These are phyloP conservation scores for Aphelenchoides fujianensis DNA, from an alignment of 1,140 invertebrate species.

Conservation along the genomic window DNA sequence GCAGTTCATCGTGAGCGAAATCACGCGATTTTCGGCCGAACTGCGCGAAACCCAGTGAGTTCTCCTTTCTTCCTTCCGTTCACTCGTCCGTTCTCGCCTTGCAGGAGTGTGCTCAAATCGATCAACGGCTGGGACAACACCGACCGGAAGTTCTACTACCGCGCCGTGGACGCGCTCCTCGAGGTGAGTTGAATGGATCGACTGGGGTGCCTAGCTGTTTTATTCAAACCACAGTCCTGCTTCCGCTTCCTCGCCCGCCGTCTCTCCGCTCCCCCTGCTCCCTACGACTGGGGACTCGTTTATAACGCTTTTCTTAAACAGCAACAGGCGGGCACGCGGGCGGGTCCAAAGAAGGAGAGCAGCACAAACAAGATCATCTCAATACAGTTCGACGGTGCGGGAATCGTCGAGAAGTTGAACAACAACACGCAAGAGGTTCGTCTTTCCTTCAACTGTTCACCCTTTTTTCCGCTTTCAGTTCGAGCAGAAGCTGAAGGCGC, in stretches of 20 bases:
- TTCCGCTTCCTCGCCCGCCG: too few relatives aligned
- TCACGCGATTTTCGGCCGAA: slow-evolving; percentile 1
- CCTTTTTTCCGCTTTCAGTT: slow-evolving; percentile 6
- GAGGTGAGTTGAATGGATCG: too few relatives aligned
- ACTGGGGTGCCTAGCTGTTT: too few relatives aligned
- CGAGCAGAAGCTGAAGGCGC: slow-evolving; percentile 8
- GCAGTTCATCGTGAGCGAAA: slow-evolving; percentile 1
- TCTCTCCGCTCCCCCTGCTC: too few relatives aligned
- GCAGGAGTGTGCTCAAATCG: slow-evolving; percentile 14
- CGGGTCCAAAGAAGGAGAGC: too few relatives aligned
- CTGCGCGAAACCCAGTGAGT: slow-evolving; percentile 11
- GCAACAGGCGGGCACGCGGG: too few relatives aligned
- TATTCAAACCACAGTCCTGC: too few relatives aligned
- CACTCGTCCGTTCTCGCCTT: neutral
- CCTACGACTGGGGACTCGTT: too few relatives aligned
- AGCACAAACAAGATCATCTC: too few relatives aligned
- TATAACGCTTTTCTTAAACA: too few relatives aligned
- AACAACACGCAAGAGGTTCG: neutral
- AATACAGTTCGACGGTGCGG: neutral
- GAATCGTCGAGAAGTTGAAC: slow-evolving; percentile 7
- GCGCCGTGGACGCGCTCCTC: slow-evolving; percentile 14
- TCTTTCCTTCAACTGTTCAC: neutral
- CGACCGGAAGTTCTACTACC: slow-evolving; percentile 16
- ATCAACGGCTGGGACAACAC: slow-evolving; percentile 13
- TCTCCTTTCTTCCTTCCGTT: neutral